Evolutionary conservation across 2,888 invertebrate species (phyloP), one percentile per base, ranked within the genome.

Genomic region (Leucozona laternaria): DNA sequence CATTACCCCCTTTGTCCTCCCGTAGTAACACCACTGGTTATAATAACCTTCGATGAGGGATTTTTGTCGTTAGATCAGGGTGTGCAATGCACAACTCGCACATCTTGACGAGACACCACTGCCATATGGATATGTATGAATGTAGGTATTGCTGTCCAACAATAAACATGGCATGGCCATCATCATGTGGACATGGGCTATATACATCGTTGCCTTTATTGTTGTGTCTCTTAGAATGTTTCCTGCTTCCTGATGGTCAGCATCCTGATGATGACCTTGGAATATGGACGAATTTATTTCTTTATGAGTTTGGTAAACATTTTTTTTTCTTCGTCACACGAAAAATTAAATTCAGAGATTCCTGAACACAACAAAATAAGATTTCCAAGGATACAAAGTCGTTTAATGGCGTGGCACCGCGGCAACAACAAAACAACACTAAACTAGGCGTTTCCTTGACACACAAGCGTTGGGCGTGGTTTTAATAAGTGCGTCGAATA

Each of bases 401-500:
- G 3, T 3, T 22, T 22, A 34, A 31, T 57, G 57, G 31, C 57
- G 17, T 20, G 31, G 17, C 11, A 13, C 11, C 31, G 57, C 48
- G n/a, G 15, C 50, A 55, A 20, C 15, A 45, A 28, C 31, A 60
- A 60, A 53, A 20, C 5, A 31, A 28, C 13, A 25, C 70, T 15
- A 2, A 55, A 55, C 25, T n/a, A 70, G 70, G 70, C 70, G 70
- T 70, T 70, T 37, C 70, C 55, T 31, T 37, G 50, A 13, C 25
- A 37, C 53, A 70, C 20, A 55, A 25, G 3, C 55, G n/a, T 28
- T 37, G 70, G 70, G 70, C 70, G 70, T 70, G 70, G 70, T 70
- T 70, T 70, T 70, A 70, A 70, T 70, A 55, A 70, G 55, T 37
- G 68, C 50, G 50, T 50, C 50, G 50, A 68, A 50, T 45, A 68